Evolutionary conservation across 2,888 invertebrate species (phyloP).

Genomic region (Carcina quercana): DNA sequence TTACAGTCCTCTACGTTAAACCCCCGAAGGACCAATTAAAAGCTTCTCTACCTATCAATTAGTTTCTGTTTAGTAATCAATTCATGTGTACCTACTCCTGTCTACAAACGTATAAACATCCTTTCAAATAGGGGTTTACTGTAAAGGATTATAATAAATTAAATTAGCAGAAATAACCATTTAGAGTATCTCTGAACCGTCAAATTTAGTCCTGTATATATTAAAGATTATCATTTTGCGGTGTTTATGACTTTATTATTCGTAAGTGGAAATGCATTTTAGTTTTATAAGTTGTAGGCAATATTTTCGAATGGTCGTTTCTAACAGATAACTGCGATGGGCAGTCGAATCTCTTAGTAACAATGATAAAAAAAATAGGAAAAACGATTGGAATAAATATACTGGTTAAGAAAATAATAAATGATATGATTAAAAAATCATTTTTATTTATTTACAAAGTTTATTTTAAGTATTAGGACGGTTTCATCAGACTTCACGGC

Average conservation of each 20-base stretch:
- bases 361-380: conserved; percentile 70
- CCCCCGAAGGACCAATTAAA: conserved; percentile 46
- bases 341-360: conserved; percentile 70
- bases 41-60: conserved; percentile 26
- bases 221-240: conserved; percentile 63
- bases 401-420: conserved; percentile 74
- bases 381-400: conserved; percentile 70
- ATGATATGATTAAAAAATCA: conserved; percentile 57
- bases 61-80: conserved; percentile 29
- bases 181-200: conserved; percentile 59
- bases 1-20: conserved; percentile 48
- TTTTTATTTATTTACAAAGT: conserved; percentile 15
- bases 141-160: conserved; percentile 44
- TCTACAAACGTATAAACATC: too few relatives aligned
- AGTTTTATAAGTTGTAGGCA: conserved; percentile 72
- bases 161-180: conserved; percentile 52
- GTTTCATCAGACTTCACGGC: too few relatives aligned
- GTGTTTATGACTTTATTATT: conserved; percentile 60
- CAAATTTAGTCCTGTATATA: conserved; percentile 69
- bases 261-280: conserved; percentile 71
- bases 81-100: conserved; percentile 30
- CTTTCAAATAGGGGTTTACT: conserved; percentile 43
- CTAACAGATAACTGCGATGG: conserved; percentile 60
- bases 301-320: conserved; percentile 69
- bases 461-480: too few relatives aligned